These are phyloP conservation scores for Anguilla pacifica DNA, from an alignment of 2,797 vertebrate genomes.

Conservation along the genomic window DNA sequence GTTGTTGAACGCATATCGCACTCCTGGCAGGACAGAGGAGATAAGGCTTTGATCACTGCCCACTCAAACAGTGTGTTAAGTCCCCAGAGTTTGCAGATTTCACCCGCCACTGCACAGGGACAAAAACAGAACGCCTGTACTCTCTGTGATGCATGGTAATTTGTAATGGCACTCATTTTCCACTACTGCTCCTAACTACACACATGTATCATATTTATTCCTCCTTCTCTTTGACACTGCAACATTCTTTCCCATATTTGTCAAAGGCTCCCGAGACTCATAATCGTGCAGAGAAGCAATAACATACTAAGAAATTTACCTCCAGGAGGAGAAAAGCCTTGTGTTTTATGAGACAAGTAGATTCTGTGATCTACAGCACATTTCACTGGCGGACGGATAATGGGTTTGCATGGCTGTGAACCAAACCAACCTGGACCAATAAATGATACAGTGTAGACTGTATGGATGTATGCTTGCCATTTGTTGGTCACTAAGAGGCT, in stretches of 20 bases:
- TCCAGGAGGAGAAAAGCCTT: conserved; percentile 15
- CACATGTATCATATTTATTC: conserved; percentile 20
- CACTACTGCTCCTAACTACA: conserved; percentile 2
- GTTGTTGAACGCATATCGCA: neutral
- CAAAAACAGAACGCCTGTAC: conserved; percentile 10
- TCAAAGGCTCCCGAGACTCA: conserved; percentile 5
- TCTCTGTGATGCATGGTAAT: neutral
- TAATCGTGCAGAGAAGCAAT: neutral
- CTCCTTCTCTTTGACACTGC: neutral
- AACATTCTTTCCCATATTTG: conserved; percentile 18
- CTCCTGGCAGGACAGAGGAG: neutral
- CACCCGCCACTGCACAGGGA: conserved; percentile 6
- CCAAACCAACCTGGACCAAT: neutral
- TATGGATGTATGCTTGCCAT: neutral
- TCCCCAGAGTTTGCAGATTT: conserved; percentile 9
- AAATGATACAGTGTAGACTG: neutral
- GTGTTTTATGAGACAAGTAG: neutral
- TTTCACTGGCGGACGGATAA: neutral
- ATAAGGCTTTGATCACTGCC: neutral
- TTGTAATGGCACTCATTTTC: conserved; percentile 23
- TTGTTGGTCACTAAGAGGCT: neutral
- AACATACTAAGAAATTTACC: conserved; percentile 1
- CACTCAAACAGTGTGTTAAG: neutral
- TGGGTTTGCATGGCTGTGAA: neutral
- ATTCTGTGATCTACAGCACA: conserved; percentile 19